Evolutionary conservation across 1,140 invertebrate species (phyloP).

Genomic region (Euwallacea fornicatus): DNA sequence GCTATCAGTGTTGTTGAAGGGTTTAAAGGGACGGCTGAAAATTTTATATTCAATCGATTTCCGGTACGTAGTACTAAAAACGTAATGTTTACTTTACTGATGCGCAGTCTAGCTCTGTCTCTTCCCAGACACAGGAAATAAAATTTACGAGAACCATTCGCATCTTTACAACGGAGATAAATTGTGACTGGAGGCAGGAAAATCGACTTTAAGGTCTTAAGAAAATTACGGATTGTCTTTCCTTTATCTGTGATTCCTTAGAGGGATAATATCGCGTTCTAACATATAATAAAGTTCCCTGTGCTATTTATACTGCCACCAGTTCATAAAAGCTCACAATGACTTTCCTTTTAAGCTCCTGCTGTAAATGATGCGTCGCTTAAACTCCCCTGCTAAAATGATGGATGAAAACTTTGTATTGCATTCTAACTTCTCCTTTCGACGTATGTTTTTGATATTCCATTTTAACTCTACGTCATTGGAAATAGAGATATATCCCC

Average conservation of each 20-base stretch:
- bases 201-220: conserved; percentile 14
- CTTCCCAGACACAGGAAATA: conserved; percentile 4
- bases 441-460: no score
- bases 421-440: no score
- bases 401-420: no score
- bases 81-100: conserved; percentile 12
- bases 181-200: background rate
- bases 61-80: conserved; percentile 18
- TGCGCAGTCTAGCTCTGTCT: conserved; percentile 9
- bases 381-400: no score
- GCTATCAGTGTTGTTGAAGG: conserved; percentile 6
- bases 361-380: no score
- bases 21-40: conserved; percentile 1
- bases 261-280: background rate
- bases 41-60: conserved; percentile 17
- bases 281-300: background rate
- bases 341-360: no score
- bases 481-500: no score
- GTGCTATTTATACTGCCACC: background rate
- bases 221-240: conserved; percentile 17
- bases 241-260: background rate
- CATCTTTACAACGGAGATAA: conserved; percentile 21
- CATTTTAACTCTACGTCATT: no score
- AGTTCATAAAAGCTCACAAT: no score
- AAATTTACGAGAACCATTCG: conserved; percentile 24